These are phyloP conservation scores for Zingel zingel DNA, from an alignment of 2,113 vertebrate genomes.

Conservation along the genomic window DNA sequence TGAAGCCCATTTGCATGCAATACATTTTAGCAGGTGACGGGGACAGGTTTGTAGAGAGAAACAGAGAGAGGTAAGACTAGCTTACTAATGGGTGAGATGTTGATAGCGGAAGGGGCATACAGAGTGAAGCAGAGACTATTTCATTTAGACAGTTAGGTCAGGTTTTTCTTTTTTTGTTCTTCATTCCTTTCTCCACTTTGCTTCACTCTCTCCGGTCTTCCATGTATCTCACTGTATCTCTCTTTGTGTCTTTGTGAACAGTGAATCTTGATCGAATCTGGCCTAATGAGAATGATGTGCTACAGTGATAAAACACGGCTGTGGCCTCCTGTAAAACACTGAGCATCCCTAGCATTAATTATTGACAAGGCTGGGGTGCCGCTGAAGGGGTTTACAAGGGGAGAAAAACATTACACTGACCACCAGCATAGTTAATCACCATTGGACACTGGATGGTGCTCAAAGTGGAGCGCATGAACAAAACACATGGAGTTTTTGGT, in stretches of 20 bases:
- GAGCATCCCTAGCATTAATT: slow-evolving; percentile 75
- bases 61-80: slow-evolving; percentile 12
- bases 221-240: slow-evolving; percentile 14
- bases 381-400: slow-evolving; percentile 74
- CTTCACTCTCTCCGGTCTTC: slow-evolving; percentile 3
- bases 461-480: slow-evolving; percentile 11
- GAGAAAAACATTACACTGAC: slow-evolving; percentile 73
- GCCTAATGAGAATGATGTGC: slow-evolving; percentile 76
- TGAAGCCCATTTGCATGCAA: slow-evolving; percentile 93
- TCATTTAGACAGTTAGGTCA: neutral
- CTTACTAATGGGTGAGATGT: slow-evolving; percentile 30
- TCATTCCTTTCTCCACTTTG: neutral
- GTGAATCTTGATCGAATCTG: slow-evolving; percentile 62
- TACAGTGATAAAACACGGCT: slow-evolving; percentile 70
- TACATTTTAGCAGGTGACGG: slow-evolving; percentile 92
- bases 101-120: neutral
- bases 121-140: slow-evolving; percentile 1
- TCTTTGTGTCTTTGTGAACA: slow-evolving; percentile 41
- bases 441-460: slow-evolving; percentile 28
- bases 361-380: slow-evolving; percentile 63
- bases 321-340: slow-evolving; percentile 76
- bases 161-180: neutral
- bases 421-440: slow-evolving; percentile 62
- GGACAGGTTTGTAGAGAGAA: slow-evolving; percentile 78
- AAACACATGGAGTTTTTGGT: neutral